These are phyloP conservation scores for Sterna hirundo DNA, from an alignment of 2,113 vertebrate genomes.

Conservation along the genomic window DNA sequence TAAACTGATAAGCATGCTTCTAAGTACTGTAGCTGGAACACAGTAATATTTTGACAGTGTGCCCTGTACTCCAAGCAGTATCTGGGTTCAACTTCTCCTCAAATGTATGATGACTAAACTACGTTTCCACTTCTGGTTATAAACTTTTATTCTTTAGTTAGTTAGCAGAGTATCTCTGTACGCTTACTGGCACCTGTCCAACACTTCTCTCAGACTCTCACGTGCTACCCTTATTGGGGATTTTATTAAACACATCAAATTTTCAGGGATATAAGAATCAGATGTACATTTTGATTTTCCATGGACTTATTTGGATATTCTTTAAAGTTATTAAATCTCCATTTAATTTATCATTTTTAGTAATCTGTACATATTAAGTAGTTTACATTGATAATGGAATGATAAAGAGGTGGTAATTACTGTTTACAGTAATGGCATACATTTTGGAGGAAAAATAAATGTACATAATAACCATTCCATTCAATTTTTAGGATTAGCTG, in stretches of 20 bases:
- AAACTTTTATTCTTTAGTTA: slow-evolving; percentile 15
- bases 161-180: not conserved
- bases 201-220: not conserved
- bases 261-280: not conserved
- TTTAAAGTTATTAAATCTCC: not conserved
- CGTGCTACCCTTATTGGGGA: not conserved
- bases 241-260: not conserved
- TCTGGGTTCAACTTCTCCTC: not conserved
- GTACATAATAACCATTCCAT: not conserved
- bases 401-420: not conserved
- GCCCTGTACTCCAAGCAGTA: not conserved
- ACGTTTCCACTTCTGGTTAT: not conserved
- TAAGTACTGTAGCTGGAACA: not conserved
- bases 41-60: not conserved
- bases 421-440: not conserved
- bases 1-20: not conserved
- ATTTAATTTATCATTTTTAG: not conserved
- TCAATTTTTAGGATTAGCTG: not conserved
- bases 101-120: not conserved
- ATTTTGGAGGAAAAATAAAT: not conserved
- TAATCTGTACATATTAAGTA: not conserved
- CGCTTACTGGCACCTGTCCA: not conserved
- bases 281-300: not conserved
- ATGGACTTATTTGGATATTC: not conserved
- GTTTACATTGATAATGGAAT: not conserved